phyloP scores from a whole-genome alignment of 2,113 vertebrate genomes.

The Elephantulus edwardii region DNA sequence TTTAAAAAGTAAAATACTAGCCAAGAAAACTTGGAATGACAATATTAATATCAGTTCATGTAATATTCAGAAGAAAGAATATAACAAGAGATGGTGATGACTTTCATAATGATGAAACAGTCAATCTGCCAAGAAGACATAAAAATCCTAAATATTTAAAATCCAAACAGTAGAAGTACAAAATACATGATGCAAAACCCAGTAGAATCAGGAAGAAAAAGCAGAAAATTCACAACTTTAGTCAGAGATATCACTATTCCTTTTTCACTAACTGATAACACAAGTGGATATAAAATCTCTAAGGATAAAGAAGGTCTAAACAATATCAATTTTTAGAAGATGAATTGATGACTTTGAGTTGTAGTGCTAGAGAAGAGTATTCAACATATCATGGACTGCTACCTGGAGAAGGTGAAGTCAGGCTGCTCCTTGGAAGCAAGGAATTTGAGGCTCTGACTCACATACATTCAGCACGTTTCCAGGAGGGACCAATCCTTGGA shows the following conservation, averaged over 20 bases:
- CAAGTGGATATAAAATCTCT: not conserved
- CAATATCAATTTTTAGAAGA: not conserved
- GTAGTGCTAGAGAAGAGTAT: too few species aligned
- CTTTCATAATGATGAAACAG: not conserved
- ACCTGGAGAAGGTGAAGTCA: too few species aligned
- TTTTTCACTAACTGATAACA: not conserved
- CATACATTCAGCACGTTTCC: too few species aligned
- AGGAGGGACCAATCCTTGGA: too few species aligned
- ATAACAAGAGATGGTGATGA: not conserved
- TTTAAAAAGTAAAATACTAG: too few species aligned
- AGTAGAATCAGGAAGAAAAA: not conserved
- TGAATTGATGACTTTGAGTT: too few species aligned
- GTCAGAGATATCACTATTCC: not conserved
- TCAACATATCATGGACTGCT: too few species aligned
- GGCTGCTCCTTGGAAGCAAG: too few species aligned
- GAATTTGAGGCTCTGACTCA: too few species aligned
- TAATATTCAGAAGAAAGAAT: slow-evolving; percentile 16
- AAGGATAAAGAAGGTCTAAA: not conserved
- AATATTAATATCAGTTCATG: not conserved
- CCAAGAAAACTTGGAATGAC: not conserved
- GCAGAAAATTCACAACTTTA: not conserved
- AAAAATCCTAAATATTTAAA: not conserved
- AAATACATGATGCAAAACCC: slow-evolving; percentile 17
- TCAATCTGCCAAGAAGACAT: not conserved
- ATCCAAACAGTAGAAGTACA: not conserved